Base-by-base conservation (phyloP, 2,113 vertebrate genomes). In the Nibea albiflora region DNA sequence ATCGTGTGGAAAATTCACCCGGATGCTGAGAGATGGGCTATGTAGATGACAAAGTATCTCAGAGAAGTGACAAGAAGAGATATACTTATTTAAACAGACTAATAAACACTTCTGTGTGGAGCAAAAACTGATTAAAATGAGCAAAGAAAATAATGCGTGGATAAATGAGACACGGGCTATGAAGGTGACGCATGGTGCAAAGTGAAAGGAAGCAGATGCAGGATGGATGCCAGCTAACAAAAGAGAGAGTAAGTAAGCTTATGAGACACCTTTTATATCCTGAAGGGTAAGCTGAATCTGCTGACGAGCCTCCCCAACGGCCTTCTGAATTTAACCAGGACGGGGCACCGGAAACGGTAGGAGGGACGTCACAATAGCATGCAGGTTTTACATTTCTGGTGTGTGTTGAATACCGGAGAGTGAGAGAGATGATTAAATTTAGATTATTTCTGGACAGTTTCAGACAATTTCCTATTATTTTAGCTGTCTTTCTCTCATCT, bases 11-110 rank as follows among this genome's bases (percentile, higher is more conserved):
- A 56, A 42, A 39, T 53, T 35, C 4, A 73, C 73, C 57, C 61
- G 75, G 71, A 79, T 75, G 70, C 66, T 35, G 31, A 35, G 31
- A 35, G 31, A 35, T 35, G 31, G 31, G 31, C 8, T 35, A 8
- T 35, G 31, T 35, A 35, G 31, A 35, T 35, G 31, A 16, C 24
- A 14, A 31, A 20, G 50, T 46, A 10, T 50, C 22, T 66, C 20
- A 24, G 26, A 31, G 19, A 22, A 22, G 19, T n/a, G 15, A 57
- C 22, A 20, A 47, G 7, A 47, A 17, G 11, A 22, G 24, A 31
- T 28, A 17, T 31, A 31, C 7, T 16, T 26, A 28, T 56, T 24
- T 19, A 39, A 39, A 20, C 17, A 9, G 31, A 5, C 11, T 9
- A 31, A 58, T 58, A 58, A 16, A 58, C 52, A n/a, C 4, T 11